Percentiles rank a stretch among this genome's conserved stretches.
Conservation (phyloP, 2,888 invertebrate genomes). For the Metopia argyrocephala region DNA sequence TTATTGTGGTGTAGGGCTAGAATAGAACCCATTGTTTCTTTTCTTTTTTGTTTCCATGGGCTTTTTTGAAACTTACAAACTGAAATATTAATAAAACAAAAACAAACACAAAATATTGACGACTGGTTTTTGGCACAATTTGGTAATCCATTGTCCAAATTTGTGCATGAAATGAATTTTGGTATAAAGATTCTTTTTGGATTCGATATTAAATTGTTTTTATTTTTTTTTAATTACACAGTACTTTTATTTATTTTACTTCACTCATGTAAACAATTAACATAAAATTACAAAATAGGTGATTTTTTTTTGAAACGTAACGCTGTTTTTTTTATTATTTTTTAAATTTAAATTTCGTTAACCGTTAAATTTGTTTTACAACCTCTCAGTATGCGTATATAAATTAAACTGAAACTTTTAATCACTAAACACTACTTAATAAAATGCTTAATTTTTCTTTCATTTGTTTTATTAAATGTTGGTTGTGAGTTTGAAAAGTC, state of each 20-base stretch:
- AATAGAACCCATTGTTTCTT: no score
- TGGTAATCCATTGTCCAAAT: slow-evolving; percentile 67
- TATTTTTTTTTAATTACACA: slow-evolving; percentile 31
- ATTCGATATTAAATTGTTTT: slow-evolving; percentile 9
- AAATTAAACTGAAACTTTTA: slow-evolving; percentile 71
- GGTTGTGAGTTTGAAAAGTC: not conserved
- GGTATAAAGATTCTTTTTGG: not conserved
- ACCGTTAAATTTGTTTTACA: slow-evolving; percentile 24
- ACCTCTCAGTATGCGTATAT: slow-evolving; percentile 69
- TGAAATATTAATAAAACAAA: slow-evolving; percentile 48
- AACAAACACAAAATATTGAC: slow-evolving; percentile 49
- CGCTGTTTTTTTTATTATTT: not conserved
- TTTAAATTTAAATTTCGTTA: not conserved
- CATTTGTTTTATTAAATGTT: not conserved
- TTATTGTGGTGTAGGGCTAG: no score
- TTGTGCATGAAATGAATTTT: slow-evolving; percentile 56
- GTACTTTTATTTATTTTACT: not conserved
- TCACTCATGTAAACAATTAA: not conserved
- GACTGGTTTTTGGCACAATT: slow-evolving; percentile 59
- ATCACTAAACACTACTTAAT: slow-evolving; percentile 69
- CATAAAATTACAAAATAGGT: slow-evolving; percentile 3
- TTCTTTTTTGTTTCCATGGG: slow-evolving; percentile 25
- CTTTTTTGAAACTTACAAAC: slow-evolving; percentile 55
- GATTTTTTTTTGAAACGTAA: slow-evolving; percentile 1
- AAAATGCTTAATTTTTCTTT: slow-evolving; percentile 60